Evolutionary conservation across 2,113 vertebrate species (phyloP), one percentile per base, ranked within the genome.

Genomic region (Toxotes jaculatrix): DNA sequence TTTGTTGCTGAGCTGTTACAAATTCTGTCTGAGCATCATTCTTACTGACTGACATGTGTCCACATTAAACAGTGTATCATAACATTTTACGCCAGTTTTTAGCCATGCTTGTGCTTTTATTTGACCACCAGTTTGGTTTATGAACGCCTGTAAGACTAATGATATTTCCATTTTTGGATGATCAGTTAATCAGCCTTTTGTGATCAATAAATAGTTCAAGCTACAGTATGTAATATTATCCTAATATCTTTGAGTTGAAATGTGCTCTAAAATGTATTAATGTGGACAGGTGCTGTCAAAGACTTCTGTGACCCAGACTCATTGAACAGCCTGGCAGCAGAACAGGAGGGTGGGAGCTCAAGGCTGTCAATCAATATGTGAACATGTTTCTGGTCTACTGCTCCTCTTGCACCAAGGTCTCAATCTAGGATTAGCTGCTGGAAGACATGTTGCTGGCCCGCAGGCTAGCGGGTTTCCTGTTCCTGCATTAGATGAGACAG

Each of bases 1-100:
- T 79, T 89, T 70, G 86, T 69, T 85, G 85, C 76, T 79, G 81
- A 91, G 86, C 88, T 91, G 85, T 84, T 65, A 88, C 85, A 85
- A 87, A 89, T 77, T 84, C 61, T 70, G 69, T 53, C 47, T 21
- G 45, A 27, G 72, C 74, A 61, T 88, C 16, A 31, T 38, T 74
- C 27, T 63, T 14, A 3, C 78, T 14, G 77, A 68, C 61, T 70
- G 49, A 42, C 75, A 78, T 76, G 31, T 66, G 56, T 17, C 74
- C 23, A 74, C 42, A 49, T 12, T 19, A 63, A 74, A 45, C 32
- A 3, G 17, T 19, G 14, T 27, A 9, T 69, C 21, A 70, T 40
- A 36, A 42, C 27, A 45, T 69, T 55, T 61, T 4, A 27, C 51
- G 55, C 4, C 27, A 49, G 16, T 43, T 62, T 23, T 21, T 27